Percentiles rank a stretch among this genome's conserved stretches.
Evolutionary conservation across 2,113 vertebrate species (phyloP).

Genomic region (Myiopsitta monachus): DNA sequence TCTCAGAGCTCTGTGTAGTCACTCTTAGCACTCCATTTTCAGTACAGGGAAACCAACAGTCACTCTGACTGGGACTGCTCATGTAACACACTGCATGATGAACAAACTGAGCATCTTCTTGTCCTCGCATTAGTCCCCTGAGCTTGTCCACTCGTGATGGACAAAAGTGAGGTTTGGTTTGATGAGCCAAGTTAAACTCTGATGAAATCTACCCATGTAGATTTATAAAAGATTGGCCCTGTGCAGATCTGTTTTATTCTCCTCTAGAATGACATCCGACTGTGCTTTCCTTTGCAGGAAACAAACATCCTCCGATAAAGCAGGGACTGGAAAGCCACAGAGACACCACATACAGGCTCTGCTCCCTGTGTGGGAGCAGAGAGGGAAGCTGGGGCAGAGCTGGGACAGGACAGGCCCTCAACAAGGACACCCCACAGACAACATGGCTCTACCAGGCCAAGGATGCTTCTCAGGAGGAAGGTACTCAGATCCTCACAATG

Average conservation of each 20-base stretch:
- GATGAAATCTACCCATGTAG: not conserved
- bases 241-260: not conserved
- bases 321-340: not conserved
- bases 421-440: not conserved
- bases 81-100: not conserved
- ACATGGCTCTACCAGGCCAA: not conserved
- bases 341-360: not conserved
- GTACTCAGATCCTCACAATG: not conserved
- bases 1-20: not conserved
- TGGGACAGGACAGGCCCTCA: rapidly evolving
- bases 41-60: not conserved
- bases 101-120: not conserved
- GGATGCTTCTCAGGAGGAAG: not conserved
- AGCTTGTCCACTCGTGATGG: not conserved
- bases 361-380: not conserved
- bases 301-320: conserved; percentile 7
- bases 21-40: not conserved
- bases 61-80: not conserved
- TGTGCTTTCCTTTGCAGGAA: conserved; percentile 8
- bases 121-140: not conserved
- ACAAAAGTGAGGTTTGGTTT: not conserved
- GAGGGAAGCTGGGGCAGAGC: not conserved
- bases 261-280: not conserved
- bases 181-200: not conserved
- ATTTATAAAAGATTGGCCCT: not conserved